Percentiles rank a stretch among this genome's conserved stretches.
Evolutionary conservation across 2,888 invertebrate species (phyloP).

Genomic region (Noctua fimbriata): DNA sequence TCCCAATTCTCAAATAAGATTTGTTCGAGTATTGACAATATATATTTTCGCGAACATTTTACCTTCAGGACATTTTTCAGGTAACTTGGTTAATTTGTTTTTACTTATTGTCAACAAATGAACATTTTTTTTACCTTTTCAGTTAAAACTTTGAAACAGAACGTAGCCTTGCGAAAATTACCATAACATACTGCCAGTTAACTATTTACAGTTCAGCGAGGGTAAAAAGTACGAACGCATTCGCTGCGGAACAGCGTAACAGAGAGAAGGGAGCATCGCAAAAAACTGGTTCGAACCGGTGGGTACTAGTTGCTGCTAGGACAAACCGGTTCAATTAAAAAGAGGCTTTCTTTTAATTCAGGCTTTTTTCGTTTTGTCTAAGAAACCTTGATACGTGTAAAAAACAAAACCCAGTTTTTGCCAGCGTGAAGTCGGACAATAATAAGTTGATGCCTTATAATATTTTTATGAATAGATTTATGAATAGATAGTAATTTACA

Average conservation of each 20-base stretch:
- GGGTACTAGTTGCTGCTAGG: slow-evolving; percentile 20
- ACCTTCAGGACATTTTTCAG: slow-evolving; percentile 21
- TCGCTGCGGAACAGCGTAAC: slow-evolving; percentile 22
- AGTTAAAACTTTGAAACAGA: not conserved
- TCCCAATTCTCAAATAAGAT: slow-evolving; percentile 54
- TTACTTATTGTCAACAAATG: not conserved
- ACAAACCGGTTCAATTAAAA: slow-evolving; percentile 39
- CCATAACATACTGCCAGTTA: slow-evolving; percentile 34
- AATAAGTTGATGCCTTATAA: not conserved
- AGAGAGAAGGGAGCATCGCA: not conserved
- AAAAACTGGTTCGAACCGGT: slow-evolving; percentile 24
- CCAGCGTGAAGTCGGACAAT: not conserved
- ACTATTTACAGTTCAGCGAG: slow-evolving; percentile 40
- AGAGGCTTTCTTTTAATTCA: slow-evolving; percentile 27
- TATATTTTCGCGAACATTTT: slow-evolving; percentile 23
- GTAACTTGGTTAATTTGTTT: not conserved
- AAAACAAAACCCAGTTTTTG: not conserved
- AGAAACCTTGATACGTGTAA: not conserved
- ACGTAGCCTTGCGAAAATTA: slow-evolving; percentile 28
- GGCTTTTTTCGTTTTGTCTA: slow-evolving; percentile 7
- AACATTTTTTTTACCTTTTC: not conserved
- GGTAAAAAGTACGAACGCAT: slow-evolving; percentile 32
- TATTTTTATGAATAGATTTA: not conserved
- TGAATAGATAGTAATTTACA: not conserved
- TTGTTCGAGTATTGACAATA: slow-evolving; percentile 39